Conservation (phyloP, 2,113 vertebrate genomes). For the Cheilinus undulatus region DNA sequence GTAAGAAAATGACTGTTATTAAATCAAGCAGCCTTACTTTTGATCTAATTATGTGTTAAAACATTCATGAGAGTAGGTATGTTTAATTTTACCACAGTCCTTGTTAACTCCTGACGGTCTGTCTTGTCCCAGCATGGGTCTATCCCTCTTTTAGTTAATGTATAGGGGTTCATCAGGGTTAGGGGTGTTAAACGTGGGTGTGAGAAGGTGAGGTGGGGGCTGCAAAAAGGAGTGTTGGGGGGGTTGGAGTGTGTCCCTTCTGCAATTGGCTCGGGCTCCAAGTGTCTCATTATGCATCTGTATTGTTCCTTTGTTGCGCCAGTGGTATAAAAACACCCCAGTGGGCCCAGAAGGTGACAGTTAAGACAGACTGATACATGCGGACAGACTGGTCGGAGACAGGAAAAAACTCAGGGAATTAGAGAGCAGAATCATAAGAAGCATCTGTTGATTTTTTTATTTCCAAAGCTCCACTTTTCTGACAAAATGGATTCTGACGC, state of each 20-base stretch:
- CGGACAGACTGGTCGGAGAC: constrained; percentile 41
- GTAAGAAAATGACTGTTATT: too few relatives aligned
- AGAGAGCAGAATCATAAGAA: constrained; percentile 19
- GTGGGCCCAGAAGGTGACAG: constrained; percentile 68
- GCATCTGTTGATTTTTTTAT: background rate
- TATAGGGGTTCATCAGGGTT: constrained; percentile 53
- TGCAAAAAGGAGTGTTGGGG: constrained; percentile 49
- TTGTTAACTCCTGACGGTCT: constrained; percentile 13
- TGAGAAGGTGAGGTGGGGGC: constrained; percentile 69
- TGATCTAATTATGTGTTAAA: background rate
- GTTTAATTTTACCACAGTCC: constrained; percentile 13
- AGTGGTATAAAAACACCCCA: constrained; percentile 83
- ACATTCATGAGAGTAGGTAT: background rate
- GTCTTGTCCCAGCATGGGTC: constrained; percentile 61
- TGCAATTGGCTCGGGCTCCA: constrained; percentile 84
- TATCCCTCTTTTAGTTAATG: constrained; percentile 65
- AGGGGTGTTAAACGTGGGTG: constrained; percentile 63
- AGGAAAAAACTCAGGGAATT: constrained; percentile 28
- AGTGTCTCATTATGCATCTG: constrained; percentile 85
- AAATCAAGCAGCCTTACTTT: too few relatives aligned
- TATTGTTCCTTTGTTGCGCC: constrained; percentile 87
- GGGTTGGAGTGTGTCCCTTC: constrained; percentile 81
- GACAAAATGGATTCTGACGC: constrained; percentile 83
- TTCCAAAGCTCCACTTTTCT: background rate
- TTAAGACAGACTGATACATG: constrained; percentile 56